Evolutionary conservation across 2,888 invertebrate genomes (phyloP).

Genomic region (Endotricha flammealis): DNA sequence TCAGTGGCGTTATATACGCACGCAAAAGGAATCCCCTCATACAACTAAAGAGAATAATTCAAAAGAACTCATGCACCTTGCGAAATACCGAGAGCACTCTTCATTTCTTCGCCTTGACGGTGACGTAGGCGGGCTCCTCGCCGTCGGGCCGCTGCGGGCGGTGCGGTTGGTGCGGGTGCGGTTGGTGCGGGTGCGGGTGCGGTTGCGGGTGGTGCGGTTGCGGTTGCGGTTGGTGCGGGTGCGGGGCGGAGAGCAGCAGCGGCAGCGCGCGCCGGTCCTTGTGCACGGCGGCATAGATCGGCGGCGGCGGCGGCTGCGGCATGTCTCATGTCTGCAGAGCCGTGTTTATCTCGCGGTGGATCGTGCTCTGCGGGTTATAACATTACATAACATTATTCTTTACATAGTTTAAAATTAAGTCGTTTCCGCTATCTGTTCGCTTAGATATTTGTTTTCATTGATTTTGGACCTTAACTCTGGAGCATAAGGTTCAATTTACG

Average conservation of each 20-base stretch:
- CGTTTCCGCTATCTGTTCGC: too few species aligned
- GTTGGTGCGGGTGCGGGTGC: conserved; percentile 32
- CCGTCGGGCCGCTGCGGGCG: conserved; percentile 16
- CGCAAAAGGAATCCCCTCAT: too few species aligned
- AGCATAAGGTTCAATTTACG: too few species aligned
- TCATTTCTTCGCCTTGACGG: conserved; percentile 62
- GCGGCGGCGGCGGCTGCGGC: conserved; percentile 45
- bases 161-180: background rate
- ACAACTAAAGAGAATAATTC: conserved; percentile 17
- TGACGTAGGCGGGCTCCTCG: conserved; percentile 55
- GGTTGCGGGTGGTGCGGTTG: background rate
- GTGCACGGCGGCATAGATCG: conserved; percentile 38
- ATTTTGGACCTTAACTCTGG: too few species aligned
- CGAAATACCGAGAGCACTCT: conserved; percentile 70
- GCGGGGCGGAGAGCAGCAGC: conserved; percentile 23
- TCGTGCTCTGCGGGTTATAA: conserved; percentile 68
- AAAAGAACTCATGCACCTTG: conserved; percentile 67
- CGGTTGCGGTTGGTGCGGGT: conserved; percentile 10
- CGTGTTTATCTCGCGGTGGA: conserved; percentile 90
- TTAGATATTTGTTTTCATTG: too few species aligned
- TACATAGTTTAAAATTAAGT: too few species aligned
- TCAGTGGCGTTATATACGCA: too few species aligned
- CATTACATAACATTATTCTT: too few species aligned
- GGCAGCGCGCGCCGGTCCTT: conserved; percentile 29
- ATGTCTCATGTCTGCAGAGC: conserved; percentile 85